Conservation (phyloP, 2,888 invertebrate species). For the Lasioglossum lativentre region DNA sequence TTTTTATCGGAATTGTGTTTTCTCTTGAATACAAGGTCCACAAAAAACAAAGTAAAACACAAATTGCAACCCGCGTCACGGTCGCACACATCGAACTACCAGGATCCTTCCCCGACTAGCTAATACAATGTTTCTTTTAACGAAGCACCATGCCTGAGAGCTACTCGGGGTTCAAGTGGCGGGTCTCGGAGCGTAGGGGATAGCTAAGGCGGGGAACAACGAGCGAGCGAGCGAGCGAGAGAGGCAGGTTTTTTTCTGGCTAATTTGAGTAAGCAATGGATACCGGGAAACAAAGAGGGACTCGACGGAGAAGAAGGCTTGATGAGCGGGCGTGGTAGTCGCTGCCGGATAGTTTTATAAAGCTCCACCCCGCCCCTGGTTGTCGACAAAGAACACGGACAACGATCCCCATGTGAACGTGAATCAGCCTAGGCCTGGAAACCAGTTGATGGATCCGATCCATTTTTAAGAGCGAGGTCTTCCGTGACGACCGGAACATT, state of each 20-base stretch:
- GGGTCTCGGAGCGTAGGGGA: conserved; percentile 6
- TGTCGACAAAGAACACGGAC: conserved; percentile 30
- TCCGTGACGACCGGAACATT: neutral
- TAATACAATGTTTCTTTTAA: conserved; percentile 16
- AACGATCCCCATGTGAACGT: conserved; percentile 27
- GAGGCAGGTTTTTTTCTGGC: conserved; percentile 74
- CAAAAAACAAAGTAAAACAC: neutral
- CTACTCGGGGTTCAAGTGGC: conserved; percentile 5
- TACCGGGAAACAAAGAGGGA: conserved; percentile 76
- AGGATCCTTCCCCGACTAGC: neutral
- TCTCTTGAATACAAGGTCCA: neutral
- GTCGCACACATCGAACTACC: neutral
- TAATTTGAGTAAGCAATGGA: conserved; percentile 79
- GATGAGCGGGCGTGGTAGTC: conserved; percentile 75
- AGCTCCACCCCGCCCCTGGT: conserved; percentile 38
- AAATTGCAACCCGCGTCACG: neutral
- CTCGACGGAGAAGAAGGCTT: conserved; percentile 53
- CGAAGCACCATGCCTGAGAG: conserved; percentile 29
- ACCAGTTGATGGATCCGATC: conserved; percentile 54
- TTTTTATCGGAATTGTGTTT: neutral
- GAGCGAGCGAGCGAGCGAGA: neutral
- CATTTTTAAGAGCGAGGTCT: conserved; percentile 53
- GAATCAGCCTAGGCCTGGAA: conserved; percentile 36
- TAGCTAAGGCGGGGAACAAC: conserved; percentile 31
- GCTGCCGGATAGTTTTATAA: conserved; percentile 55